These are phyloP conservation scores for Pomacea canaliculata DNA, from an alignment of 2,888 invertebrate genomes.

Conservation along the genomic window DNA sequence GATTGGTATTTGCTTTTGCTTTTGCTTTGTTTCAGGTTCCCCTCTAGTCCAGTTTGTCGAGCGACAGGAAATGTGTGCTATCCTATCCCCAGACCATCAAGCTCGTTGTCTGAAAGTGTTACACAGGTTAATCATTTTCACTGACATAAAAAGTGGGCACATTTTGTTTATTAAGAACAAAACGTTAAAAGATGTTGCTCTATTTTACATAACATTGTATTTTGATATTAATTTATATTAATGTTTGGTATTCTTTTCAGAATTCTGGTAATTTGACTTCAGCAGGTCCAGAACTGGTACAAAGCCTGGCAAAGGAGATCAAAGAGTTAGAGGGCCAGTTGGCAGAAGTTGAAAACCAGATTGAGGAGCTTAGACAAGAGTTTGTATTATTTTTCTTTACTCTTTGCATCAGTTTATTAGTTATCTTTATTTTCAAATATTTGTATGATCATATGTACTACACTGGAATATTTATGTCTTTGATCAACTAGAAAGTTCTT, in stretches of 20 bases:
- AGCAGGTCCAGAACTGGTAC: not conserved
- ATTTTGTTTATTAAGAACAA: no score
- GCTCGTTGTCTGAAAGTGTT: not conserved
- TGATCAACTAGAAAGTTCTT: no score
- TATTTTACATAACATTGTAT: not conserved
- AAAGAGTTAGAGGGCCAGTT: conserved; percentile 17
- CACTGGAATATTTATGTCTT: no score
- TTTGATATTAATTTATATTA: not conserved
- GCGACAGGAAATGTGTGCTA: no score
- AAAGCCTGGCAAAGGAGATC: conserved; percentile 19
- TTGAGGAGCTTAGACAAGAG: conserved; percentile 27
- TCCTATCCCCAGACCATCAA: not conserved
- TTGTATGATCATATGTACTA: no score
- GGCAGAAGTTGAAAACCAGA: conserved; percentile 23
- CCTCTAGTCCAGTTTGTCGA: no score
- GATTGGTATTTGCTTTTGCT: no score
- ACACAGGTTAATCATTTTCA: not conserved
- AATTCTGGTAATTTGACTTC: not conserved
- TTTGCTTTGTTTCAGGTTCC: no score
- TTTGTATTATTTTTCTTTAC: conserved; percentile 11
- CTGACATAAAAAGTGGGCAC: no score
- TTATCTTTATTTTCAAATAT: no score
- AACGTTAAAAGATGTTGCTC: no score
- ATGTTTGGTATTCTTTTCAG: not conserved
- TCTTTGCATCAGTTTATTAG: not conserved